Evolutionary conservation across 2,888 invertebrate genomes (phyloP).

Genomic region (Acanthosoma haemorrhoidale): DNA sequence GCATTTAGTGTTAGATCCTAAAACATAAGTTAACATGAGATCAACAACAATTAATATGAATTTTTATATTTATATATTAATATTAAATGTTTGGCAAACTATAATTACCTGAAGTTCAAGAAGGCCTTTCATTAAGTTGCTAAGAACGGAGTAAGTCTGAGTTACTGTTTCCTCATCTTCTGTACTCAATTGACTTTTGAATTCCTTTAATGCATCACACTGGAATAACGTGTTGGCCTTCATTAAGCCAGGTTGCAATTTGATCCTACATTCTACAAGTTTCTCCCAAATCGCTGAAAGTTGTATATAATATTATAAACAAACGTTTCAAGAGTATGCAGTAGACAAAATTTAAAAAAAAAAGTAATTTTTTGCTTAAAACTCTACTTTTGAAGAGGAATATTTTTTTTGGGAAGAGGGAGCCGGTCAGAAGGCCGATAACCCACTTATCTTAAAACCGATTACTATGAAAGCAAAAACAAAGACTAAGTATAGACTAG

Average conservation of each 20-base stretch:
- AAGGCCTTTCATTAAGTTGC: conserved; percentile 55
- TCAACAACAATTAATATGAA: neutral
- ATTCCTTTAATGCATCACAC: conserved; percentile 50
- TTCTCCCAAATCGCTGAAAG: conserved; percentile 68
- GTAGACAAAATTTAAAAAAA: too few relatives aligned
- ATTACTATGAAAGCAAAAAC: too few relatives aligned
- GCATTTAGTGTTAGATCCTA: conserved; percentile 23
- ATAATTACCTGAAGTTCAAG: conserved; percentile 47
- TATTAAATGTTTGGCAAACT: too few relatives aligned
- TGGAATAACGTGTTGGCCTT: conserved; percentile 76
- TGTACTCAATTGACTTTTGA: conserved; percentile 43
- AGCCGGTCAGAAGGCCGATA: too few relatives aligned
- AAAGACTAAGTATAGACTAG: too few relatives aligned
- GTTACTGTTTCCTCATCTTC: conserved; percentile 47
- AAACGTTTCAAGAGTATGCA: too few relatives aligned
- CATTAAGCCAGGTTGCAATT: conserved; percentile 72
- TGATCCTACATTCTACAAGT: conserved; percentile 78
- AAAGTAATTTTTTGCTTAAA: too few relatives aligned
- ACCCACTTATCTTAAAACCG: too few relatives aligned
- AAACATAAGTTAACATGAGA: conserved; percentile 14
- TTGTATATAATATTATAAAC: too few relatives aligned
- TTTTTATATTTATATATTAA: too few relatives aligned
- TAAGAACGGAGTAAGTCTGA: conserved; percentile 53
- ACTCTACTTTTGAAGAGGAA: too few relatives aligned
- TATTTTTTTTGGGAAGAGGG: too few relatives aligned